Conservation (phyloP, 2,888 invertebrate species). For the Tholera decimalis region DNA sequence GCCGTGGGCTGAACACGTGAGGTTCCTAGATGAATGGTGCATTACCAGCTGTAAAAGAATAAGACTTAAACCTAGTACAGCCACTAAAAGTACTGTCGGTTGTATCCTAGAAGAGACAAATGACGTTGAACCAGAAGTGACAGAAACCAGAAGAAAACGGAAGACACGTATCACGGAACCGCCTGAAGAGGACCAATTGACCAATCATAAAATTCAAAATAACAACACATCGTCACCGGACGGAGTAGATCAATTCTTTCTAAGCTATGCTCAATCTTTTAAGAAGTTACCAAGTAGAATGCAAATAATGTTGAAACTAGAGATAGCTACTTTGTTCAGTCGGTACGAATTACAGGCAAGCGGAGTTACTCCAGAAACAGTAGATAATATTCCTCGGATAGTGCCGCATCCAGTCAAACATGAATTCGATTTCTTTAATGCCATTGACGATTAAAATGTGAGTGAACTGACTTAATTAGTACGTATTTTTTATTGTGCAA, state of each 20-base stretch:
- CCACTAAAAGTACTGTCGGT: not conserved
- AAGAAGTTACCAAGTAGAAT: conserved; percentile 57
- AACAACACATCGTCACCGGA: conserved; percentile 10
- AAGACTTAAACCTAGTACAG: conserved; percentile 1
- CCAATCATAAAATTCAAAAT: conserved; percentile 4
- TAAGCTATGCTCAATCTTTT: conserved; percentile 57
- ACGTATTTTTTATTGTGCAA: no score
- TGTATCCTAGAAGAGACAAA: conserved; percentile 17
- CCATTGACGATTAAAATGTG: conserved; percentile 25
- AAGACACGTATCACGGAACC: conserved; percentile 4
- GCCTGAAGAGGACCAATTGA: conserved; percentile 7
- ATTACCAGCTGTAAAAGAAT: conserved; percentile 4
- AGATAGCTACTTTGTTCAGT: conserved; percentile 61
- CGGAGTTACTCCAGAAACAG: conserved; percentile 27
- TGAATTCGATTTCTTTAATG: conserved; percentile 37
- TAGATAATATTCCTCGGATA: conserved; percentile 29
- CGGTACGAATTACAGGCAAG: conserved; percentile 52
- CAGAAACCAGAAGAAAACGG: conserved; percentile 12
- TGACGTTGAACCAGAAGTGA: conserved; percentile 22
- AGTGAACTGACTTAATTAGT: not conserved
- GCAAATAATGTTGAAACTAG: conserved; percentile 61
- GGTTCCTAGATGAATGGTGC: conserved; percentile 45
- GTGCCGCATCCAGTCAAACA: conserved; percentile 39
- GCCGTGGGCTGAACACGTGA: conserved; percentile 60
- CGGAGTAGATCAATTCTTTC: conserved; percentile 53